Evolutionary conservation across 2,888 invertebrate species (phyloP).

Genomic region (Ceraclea dissimilis): DNA sequence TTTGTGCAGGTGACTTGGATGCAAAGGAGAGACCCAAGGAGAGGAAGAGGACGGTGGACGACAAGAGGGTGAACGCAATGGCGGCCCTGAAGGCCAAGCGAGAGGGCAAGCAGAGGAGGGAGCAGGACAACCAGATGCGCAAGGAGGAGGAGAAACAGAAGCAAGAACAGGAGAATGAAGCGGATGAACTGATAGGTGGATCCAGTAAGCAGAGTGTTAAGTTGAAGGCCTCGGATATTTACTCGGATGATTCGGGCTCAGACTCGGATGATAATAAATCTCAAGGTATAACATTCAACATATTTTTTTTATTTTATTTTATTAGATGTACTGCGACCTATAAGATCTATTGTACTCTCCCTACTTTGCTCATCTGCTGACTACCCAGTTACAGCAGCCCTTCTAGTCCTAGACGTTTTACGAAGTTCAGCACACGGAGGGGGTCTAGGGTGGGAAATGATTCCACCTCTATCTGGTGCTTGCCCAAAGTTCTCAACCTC

Average conservation of each 20-base stretch:
- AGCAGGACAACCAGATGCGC: constrained; percentile 50
- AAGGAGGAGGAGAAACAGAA: constrained; percentile 51
- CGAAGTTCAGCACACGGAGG: too few species aligned
- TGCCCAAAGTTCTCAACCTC: too few species aligned
- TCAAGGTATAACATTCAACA: constrained; percentile 28
- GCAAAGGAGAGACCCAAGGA: constrained; percentile 55
- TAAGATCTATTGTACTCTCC: too few species aligned
- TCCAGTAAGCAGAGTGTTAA: constrained; percentile 66
- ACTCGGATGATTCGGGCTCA: constrained; percentile 78
- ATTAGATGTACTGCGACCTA: too few species aligned
- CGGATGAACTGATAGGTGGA: constrained; percentile 40
- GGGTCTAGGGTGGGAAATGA: too few species aligned
- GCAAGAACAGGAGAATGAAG: constrained; percentile 47
- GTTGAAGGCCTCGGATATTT: constrained; percentile 86
- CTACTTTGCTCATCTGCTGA: too few species aligned
- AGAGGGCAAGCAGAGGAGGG: constrained; percentile 79
- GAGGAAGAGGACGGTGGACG: constrained; percentile 84
- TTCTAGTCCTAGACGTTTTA: too few species aligned
- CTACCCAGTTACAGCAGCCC: too few species aligned
- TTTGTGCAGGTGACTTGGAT: constrained; percentile 21
- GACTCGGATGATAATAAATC: constrained; percentile 57
- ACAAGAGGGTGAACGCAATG: constrained; percentile 90
- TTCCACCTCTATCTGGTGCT: too few species aligned
- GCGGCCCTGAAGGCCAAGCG: constrained; percentile 82
- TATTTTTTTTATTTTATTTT: neutral